These are phyloP conservation scores for Percina caprodes DNA, from an alignment of 2,113 vertebrate species.

Conservation along the genomic window DNA sequence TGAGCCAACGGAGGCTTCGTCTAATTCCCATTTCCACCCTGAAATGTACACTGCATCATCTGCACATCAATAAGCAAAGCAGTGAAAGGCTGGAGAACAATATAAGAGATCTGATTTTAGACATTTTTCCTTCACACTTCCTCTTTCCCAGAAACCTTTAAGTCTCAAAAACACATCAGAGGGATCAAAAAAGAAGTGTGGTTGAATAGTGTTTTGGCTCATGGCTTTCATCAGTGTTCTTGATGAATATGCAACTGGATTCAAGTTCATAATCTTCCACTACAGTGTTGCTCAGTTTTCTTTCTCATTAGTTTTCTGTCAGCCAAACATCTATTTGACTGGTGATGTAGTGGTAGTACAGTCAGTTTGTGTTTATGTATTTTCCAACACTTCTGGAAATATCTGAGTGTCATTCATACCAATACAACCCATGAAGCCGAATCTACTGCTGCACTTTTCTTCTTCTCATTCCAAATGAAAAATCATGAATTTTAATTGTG, in stretches of 20 bases:
- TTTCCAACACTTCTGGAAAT: constrained; percentile 39
- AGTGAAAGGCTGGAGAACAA: constrained; percentile 47
- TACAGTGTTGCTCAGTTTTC: not conserved
- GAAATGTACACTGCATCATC: constrained; percentile 51
- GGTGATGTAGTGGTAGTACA: not conserved
- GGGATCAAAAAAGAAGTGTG: constrained; percentile 11
- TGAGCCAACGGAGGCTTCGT: constrained; percentile 49
- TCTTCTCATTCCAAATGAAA: constrained; percentile 14
- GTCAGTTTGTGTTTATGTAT: not conserved
- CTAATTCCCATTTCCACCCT: constrained; percentile 56
- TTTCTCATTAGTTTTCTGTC: not conserved
- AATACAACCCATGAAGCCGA: not conserved
- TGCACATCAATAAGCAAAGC: constrained; percentile 56
- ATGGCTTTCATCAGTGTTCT: constrained; percentile 22
- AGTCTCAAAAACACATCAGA: not conserved
- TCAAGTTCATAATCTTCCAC: constrained; percentile 8
- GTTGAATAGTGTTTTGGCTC: constrained; percentile 1
- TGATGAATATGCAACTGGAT: constrained; percentile 41
- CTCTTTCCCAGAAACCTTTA: not conserved
- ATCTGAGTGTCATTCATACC: constrained; percentile 3
- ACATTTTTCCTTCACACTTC: constrained; percentile 24
- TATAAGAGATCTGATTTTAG: constrained; percentile 40
- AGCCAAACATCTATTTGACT: constrained; percentile 9
- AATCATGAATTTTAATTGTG: constrained; percentile 19
- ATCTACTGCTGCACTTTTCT: constrained; percentile 1